Base-by-base conservation (phyloP, 2,888 invertebrate genomes). In the Torymus aiolomorphi region DNA sequence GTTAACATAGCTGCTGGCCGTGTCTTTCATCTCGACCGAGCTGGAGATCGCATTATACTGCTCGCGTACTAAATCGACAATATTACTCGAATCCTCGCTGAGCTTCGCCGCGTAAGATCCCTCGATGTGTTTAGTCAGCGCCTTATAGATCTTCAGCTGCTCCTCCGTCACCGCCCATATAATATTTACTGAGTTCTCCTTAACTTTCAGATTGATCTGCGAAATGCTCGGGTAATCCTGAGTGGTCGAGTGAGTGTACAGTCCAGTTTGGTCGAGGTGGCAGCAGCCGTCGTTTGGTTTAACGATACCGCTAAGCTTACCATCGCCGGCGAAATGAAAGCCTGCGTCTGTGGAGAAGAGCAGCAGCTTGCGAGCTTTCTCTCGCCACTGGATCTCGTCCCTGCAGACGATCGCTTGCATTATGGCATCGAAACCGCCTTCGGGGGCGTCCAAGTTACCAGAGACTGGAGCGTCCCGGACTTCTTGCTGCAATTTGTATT, bases 251-350 rank as follows among this genome's bases (percentile, higher is more conserved):
- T 96, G 95, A 0, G 96, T 97, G 91, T 98, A 98, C 71, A 93
- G 91, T 8, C 95, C 94, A 16, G 1, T 90, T 3, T 88, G 82
- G 86, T 95, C 94, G 90, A 98, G 93, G 91, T 98, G 98, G 86
- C 98, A 98, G 65, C 92, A 88, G 0, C 98, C 98, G 90, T 98
- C 98, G 87, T 98, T 98, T 1, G 98, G 97, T 87, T 96, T 96
- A 13, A 97, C 95, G 74, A 97, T 97, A 75, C 97, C 97, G 76
- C 97, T 97, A 59, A 97, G 93, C 95, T 98, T 98, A 88, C 99
- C 99, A 91, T 99, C 99, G 14, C 99, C 99, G 81, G 99, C 99
- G 91, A 97, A 98, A 92, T 99, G 99, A 91, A 99, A 99, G 14
- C 98, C 97, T 16, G 98, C 98, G 91, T 99, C 99, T 0, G 99